phyloP scores from a whole-genome alignment of 1,140 invertebrate species.

The Tetramorium simillimum region DNA sequence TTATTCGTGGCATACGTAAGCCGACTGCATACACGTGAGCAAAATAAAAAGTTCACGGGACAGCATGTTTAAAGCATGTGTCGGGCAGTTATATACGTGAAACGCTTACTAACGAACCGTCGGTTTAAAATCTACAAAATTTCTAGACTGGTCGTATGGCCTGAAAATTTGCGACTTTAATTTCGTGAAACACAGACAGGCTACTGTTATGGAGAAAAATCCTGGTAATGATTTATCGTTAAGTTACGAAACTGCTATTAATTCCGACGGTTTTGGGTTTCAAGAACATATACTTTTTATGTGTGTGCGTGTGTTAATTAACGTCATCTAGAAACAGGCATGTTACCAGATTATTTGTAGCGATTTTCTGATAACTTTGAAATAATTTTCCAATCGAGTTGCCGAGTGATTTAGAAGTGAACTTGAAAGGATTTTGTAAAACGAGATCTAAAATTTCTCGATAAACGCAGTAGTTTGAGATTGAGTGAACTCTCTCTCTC shows the following conservation, averaged over 20 bases:
- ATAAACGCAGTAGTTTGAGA: constrained; percentile 30
- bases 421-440: constrained; percentile 59
- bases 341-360: neutral
- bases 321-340: neutral
- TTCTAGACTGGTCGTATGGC: constrained; percentile 12
- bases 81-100: constrained; percentile 57
- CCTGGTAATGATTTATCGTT: neutral
- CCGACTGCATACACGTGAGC: constrained; percentile 62
- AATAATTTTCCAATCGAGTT: constrained; percentile 63
- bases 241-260: neutral
- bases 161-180: constrained; percentile 38
- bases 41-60: constrained; percentile 66
- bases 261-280: neutral
- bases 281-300: neutral
- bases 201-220: neutral
- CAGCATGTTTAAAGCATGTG: constrained; percentile 69
- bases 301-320: constrained; percentile 25
- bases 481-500: constrained; percentile 19
- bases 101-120: constrained; percentile 71
- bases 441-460: constrained; percentile 58
- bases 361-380: constrained; percentile 33
- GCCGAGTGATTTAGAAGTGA: neutral
- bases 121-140: constrained; percentile 40
- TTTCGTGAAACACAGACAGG: neutral
- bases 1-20: constrained; percentile 60